These are phyloP conservation scores for human DNA, from an alignment of 2,113 vertebrate species.

Conservation along the genomic window DNA sequence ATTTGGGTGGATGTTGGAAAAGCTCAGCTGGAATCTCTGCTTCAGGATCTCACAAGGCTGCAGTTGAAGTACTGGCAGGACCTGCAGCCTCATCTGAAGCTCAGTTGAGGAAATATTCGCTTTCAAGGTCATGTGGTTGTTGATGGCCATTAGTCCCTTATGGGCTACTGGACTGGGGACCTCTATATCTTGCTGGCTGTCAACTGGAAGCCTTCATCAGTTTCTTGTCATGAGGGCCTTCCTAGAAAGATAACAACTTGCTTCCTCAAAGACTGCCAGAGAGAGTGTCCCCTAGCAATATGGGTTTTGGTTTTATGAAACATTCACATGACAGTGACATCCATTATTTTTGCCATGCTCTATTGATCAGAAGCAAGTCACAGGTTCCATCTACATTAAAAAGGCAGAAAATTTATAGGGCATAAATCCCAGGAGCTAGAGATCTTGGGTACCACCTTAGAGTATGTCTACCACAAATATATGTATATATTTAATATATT, in stretches of 20 bases:
- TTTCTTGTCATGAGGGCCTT: background rate
- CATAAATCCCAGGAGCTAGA: too few species aligned
- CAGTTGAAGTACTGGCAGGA: background rate
- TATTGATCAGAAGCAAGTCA: background rate
- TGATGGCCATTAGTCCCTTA: background rate
- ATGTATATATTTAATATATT: background rate
- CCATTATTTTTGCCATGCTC: background rate
- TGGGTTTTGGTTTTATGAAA: background rate
- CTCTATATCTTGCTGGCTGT: background rate
- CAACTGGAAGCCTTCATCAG: background rate
- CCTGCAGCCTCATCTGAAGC: background rate
- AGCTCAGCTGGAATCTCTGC: background rate
- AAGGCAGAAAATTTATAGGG: background rate
- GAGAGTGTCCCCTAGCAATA: background rate
- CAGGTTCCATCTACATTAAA: background rate
- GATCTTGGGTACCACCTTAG: background rate
- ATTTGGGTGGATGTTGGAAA: background rate
- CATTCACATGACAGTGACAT: background rate
- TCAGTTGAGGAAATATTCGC: background rate
- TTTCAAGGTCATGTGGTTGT: background rate
- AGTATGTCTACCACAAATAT: background rate
- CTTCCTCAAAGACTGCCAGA: background rate
- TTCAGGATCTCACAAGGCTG: background rate
- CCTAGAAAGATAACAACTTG: background rate
- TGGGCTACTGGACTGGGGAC: background rate